These are phyloP conservation scores for Reticulitermes speratus DNA, from an alignment of 1,140 invertebrate genomes.

Conservation along the genomic window DNA sequence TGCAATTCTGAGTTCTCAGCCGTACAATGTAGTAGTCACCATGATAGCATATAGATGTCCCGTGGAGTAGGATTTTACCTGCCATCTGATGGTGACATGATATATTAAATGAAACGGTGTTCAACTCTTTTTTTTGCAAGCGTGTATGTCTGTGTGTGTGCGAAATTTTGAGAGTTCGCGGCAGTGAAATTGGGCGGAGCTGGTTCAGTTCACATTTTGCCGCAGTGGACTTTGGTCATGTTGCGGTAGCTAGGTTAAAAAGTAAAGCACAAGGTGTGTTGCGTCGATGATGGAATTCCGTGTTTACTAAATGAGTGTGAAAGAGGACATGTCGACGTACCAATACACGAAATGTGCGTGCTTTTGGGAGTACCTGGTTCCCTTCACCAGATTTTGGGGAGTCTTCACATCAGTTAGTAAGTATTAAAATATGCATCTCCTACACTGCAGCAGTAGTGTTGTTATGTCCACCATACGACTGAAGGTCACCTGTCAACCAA, in stretches of 20 bases:
- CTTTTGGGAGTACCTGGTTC: constrained; percentile 31
- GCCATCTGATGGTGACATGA: background rate
- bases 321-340: constrained; percentile 24
- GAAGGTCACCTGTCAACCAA: too few relatives aligned
- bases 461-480: too few relatives aligned
- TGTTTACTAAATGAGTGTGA: background rate
- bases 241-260: background rate
- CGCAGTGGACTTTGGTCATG: background rate
- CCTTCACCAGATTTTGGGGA: constrained; percentile 30
- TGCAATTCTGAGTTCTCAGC: too few relatives aligned
- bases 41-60: background rate
- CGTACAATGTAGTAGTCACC: background rate
- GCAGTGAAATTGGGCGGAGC: constrained; percentile 14
- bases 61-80: background rate
- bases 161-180: background rate
- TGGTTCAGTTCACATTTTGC: constrained; percentile 19
- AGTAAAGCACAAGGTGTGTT: background rate
- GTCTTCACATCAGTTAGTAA: constrained; percentile 30
- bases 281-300: background rate
- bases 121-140: background rate
- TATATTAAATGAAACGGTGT: background rate
- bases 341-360: constrained; percentile 30
- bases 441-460: background rate
- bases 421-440: background rate
- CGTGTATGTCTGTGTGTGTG: background rate